Percentiles rank a stretch among this genome's conserved stretches.
phyloP scores from a whole-genome alignment of 2,888 invertebrate species.

The Gonocerus acuteangulatus region DNA sequence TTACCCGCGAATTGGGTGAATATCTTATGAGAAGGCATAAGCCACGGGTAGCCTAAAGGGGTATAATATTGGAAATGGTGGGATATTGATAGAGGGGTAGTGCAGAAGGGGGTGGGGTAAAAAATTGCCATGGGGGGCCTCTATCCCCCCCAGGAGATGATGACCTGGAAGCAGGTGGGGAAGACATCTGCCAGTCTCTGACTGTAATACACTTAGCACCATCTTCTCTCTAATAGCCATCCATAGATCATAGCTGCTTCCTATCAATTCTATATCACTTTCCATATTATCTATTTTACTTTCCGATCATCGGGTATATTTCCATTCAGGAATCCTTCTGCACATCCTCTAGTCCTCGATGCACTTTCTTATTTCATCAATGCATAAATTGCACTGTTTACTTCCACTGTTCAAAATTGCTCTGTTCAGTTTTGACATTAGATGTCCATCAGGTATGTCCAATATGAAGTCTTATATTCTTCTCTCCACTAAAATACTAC shows the following conservation, averaged over 20 bases:
- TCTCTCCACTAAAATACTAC: no score
- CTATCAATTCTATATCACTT: neutral
- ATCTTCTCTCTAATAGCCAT: neutral
- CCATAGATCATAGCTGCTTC: neutral
- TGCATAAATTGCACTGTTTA: no score
- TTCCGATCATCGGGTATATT: no score
- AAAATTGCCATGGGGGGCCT: neutral
- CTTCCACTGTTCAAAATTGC: no score
- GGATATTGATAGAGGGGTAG: neutral
- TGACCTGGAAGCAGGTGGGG: neutral
- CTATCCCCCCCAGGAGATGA: neutral
- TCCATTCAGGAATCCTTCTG: no score
- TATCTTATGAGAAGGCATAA: neutral
- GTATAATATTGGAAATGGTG: neutral
- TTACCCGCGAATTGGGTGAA: neutral
- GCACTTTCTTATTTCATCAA: no score
- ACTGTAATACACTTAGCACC: conserved; percentile 12
- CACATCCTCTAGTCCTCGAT: no score
- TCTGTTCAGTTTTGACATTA: no score
- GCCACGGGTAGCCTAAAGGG: no score
- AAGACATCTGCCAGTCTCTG: conserved; percentile 4
- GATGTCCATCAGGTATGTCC: no score
- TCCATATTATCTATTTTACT: no score
- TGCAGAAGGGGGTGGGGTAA: neutral
- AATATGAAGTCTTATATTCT: no score